Evolutionary conservation across 37 sponge, comb jelly and placozoan species (phyloP).

Genomic region (Agelas oroides): DNA sequence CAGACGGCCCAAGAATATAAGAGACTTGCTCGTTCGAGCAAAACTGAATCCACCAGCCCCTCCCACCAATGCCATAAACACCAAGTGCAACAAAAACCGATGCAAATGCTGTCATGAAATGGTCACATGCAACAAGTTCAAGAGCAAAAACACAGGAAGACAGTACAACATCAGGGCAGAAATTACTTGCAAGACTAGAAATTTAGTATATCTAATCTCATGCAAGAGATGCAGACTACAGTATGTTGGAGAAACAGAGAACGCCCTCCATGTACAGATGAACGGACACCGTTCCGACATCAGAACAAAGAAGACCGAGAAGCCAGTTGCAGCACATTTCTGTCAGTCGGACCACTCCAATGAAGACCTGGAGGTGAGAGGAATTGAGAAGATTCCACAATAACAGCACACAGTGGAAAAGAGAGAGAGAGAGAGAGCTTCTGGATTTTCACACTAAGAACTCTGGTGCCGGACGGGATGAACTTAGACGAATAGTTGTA

Average conservation of each 20-base stretch:
- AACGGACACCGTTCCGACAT: constrained; percentile 17
- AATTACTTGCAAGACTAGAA: background rate
- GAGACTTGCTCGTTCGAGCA: too few relatives aligned
- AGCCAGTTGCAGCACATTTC: constrained; percentile 18
- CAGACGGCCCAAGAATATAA: background rate
- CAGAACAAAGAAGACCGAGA: background rate
- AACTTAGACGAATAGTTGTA: background rate
- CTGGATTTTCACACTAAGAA: constrained; percentile 7
- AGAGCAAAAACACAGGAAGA: constrained; percentile 1
- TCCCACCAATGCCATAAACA: too few relatives aligned
- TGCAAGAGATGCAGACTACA: constrained; percentile 6
- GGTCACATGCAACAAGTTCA: constrained; percentile 5
- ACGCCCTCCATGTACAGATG: background rate
- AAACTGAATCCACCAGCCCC: too few relatives aligned
- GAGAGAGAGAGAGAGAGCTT: constrained; percentile 7
- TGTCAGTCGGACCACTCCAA: background rate
- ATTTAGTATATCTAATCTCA: constrained; percentile 4
- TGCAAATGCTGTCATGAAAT: constrained; percentile 19
- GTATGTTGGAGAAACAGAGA: constrained; percentile 17
- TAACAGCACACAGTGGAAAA: background rate
- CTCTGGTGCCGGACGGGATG: constrained; percentile 6
- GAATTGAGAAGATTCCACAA: background rate
- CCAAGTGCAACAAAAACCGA: too few relatives aligned
- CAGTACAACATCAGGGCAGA: background rate
- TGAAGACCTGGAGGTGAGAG: constrained; percentile 1